Conservation (phyloP, 2,797 vertebrate species). For the Australoheros facetus region DNA sequence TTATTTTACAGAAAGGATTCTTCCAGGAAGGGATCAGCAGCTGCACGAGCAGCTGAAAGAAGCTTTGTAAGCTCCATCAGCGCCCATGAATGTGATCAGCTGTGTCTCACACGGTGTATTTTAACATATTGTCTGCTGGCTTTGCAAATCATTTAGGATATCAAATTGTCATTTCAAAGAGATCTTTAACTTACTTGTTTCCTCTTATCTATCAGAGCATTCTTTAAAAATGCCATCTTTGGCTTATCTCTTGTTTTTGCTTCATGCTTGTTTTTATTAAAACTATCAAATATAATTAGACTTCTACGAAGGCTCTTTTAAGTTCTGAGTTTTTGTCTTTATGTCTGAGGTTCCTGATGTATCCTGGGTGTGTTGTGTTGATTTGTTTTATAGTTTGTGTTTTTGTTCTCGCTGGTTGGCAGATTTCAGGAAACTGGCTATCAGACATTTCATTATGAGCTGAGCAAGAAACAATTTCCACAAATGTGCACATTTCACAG, state of each 20-base stretch:
- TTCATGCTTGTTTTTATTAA: not conserved
- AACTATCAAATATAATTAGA: not conserved
- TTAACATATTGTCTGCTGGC: not conserved
- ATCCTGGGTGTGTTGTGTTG: not conserved
- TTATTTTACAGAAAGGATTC: not conserved
- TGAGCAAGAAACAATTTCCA: not conserved
- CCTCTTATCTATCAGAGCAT: not conserved
- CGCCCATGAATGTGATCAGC: not conserved
- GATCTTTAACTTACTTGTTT: not conserved
- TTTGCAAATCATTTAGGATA: not conserved
- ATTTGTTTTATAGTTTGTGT: not conserved
- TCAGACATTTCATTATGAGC: not conserved
- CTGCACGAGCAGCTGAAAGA: not conserved
- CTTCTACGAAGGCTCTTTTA: not conserved
- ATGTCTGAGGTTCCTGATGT: not conserved
- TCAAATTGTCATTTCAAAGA: not conserved
- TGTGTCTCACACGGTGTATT: not conserved
- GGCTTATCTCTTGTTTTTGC: not conserved
- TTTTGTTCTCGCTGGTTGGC: not conserved
- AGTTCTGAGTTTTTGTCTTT: not conserved
- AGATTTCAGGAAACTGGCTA: not conserved
- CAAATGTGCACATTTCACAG: not conserved
- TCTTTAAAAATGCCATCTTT: not conserved
- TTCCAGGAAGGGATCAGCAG: not conserved
- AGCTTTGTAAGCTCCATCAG: not conserved